Evolutionary conservation across 2,113 vertebrate genomes (phyloP), one percentile per base, ranked within the genome.

Genomic region (pig (Sus scrofa)): DNA sequence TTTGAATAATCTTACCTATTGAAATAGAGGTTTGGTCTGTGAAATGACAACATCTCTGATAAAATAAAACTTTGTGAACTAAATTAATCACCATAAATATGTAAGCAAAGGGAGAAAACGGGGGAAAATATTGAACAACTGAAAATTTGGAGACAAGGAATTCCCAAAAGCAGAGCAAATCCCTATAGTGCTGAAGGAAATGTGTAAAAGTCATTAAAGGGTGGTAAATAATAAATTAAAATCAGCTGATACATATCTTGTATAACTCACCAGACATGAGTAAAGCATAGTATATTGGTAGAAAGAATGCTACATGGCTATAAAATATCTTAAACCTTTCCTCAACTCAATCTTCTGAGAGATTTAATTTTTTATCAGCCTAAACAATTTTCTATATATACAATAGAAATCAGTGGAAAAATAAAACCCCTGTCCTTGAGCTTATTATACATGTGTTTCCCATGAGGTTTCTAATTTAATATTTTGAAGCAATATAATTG

Each of bases 21-120:
- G 13, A 85, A 81, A 85, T 50, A 88, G 63, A 56, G 9, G 12
- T 94, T 94, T 83, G 19, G 1, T 26, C 8, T 56, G 16, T 50
- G 24, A 94, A 92, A 91, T 92, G 26, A n/a, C 30, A 87, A 70
- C 37, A 54, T 77, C 30, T 88, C 58, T 79, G 56, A 32, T 39
- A 85, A 87, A 63, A 4, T 56, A 63, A 67, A 73, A 81, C 37
- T 30, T 85, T 56, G 27, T 7, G 37, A 58, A 82, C 19, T 37
- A 91, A 82, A 26, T 32, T 54, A 70, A 62, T 74, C 24, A 44
- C 70, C 63, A 78, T 60, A 77, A 79, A 79, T 11, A 79, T 16
- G 26, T 60, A 85, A 91, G n/a, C 34, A 74, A 39, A 78, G 87
- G 50, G 27, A 67, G 58, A 70, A 94, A 94, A 81, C 16, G 62